Evolutionary conservation across 2,888 invertebrate genomes (phyloP).

Genomic region (Tetragonula carbonaria): DNA sequence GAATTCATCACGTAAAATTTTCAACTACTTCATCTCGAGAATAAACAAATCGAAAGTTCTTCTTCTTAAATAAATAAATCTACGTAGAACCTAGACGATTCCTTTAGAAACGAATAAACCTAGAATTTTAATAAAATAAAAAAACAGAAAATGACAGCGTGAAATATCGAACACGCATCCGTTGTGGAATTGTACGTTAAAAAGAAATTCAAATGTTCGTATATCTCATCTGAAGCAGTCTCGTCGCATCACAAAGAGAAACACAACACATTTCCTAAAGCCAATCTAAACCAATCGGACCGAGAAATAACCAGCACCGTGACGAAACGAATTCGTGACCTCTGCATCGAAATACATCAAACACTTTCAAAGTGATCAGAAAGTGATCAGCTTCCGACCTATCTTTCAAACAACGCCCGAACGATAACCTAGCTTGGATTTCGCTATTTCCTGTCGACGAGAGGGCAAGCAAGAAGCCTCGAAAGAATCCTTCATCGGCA

Average conservation of each 20-base stretch:
- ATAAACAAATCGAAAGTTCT: no score
- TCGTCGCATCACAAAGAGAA: neutral
- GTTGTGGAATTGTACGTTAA: no score
- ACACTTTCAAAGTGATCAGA: neutral
- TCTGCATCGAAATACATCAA: neutral
- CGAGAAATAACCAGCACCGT: neutral
- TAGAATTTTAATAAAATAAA: no score
- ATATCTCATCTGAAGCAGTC: neutral
- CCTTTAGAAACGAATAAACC: no score
- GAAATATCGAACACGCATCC: no score
- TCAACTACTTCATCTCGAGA: no score
- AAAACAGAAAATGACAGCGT: no score
- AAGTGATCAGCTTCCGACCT: neutral
- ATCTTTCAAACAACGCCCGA: neutral
- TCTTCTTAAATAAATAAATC: no score
- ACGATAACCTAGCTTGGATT: slow-evolving; percentile 3
- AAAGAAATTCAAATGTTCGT: no score
- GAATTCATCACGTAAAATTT: no score
- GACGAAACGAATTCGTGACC: neutral
- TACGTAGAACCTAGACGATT: no score
- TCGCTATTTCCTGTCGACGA: neutral
- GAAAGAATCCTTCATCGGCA: slow-evolving; percentile 5
- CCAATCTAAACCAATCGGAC: neutral
- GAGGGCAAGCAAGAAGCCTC: slow-evolving; percentile 6
- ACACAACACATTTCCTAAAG: neutral